Evolutionary conservation across 2,888 invertebrate species (phyloP), one percentile per base, ranked within the genome.

Genomic region (Eulithis testata): DNA sequence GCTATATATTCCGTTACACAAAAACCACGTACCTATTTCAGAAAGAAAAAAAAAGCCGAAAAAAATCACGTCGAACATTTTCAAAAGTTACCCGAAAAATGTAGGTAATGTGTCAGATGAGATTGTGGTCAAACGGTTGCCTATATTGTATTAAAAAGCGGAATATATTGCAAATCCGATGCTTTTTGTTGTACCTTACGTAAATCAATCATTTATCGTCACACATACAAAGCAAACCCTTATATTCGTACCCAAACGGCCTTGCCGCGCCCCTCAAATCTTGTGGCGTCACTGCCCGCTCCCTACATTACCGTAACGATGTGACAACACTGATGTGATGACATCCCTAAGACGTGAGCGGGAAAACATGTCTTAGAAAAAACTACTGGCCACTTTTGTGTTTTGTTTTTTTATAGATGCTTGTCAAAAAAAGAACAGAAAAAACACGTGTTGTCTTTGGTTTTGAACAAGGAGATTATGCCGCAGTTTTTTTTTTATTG

Each of bases 211-310:
- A 56, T 44, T 49, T 40, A 49, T 50, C 27, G 12, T 60, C 36
- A 12, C 52, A 45, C 14, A 11, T 43, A 21, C 27, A n/a, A 43
- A 6, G 27, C 47, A 21, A 21, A 14, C 54, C 21, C 60, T 53
- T 21, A 43, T 36, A 51, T n/a, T 52, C n/a, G 51, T 31, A 31
- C 51, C 51, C 45, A 31, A 11, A 21, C 50, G 70, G 36, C 61
- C 65, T 63, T 53, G 66, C 43, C 70, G 49, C 70, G 21, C 72
- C 70, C 58, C 54, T 56, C 58, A 55, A 62, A 65, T 67, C 70
- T 69, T 65, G 51, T 59, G 65, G 12, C 72, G 72, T 72, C 70
- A 72, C 40, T 40, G 55, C 44, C 55, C 55, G 54, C 61, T 50
- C 71, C 68, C 58, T 58, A 43, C 65, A 47, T 65, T 53, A 64